phyloP scores from a whole-genome alignment of 2,888 invertebrate species.

The Brenthis hecate region DNA sequence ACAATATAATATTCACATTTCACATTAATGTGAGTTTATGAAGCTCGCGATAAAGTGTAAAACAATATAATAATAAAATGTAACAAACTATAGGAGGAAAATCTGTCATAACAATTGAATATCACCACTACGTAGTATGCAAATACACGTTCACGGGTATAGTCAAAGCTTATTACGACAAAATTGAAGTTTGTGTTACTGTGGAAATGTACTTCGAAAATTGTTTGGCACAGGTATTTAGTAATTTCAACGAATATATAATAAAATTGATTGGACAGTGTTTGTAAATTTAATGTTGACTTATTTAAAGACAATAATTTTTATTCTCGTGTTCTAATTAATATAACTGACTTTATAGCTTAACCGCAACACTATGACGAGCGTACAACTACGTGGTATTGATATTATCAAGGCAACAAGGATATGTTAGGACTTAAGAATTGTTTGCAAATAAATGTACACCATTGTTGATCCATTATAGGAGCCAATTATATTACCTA shows the following conservation, averaged over 20 bases:
- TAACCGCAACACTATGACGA: not conserved
- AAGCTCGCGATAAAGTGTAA: no score
- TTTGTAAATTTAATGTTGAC: not conserved
- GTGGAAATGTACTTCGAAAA: conserved; percentile 38
- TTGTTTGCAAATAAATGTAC: conserved; percentile 27
- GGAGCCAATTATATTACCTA: no score
- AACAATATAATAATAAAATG: not conserved
- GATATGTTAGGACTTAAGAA: conserved; percentile 15
- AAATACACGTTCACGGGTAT: conserved; percentile 8
- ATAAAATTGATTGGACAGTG: not conserved
- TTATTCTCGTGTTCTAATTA: not conserved
- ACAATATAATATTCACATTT: no score
- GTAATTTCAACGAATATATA: conserved; percentile 7
- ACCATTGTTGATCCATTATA: conserved; percentile 14
- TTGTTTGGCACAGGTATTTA: conserved; percentile 19
- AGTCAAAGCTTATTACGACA: conserved; percentile 28
- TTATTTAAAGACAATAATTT: no score
- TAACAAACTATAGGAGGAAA: not conserved
- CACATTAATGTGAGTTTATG: no score
- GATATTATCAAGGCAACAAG: conserved; percentile 14
- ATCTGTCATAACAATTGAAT: not conserved
- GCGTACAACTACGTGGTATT: not conserved
- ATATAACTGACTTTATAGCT: not conserved
- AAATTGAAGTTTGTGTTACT: conserved; percentile 28
- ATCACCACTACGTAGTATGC: not conserved